These are phyloP conservation scores for Montipora foliosa DNA, from an alignment of 64 coral and sea anemone species.

Conservation along the genomic window DNA sequence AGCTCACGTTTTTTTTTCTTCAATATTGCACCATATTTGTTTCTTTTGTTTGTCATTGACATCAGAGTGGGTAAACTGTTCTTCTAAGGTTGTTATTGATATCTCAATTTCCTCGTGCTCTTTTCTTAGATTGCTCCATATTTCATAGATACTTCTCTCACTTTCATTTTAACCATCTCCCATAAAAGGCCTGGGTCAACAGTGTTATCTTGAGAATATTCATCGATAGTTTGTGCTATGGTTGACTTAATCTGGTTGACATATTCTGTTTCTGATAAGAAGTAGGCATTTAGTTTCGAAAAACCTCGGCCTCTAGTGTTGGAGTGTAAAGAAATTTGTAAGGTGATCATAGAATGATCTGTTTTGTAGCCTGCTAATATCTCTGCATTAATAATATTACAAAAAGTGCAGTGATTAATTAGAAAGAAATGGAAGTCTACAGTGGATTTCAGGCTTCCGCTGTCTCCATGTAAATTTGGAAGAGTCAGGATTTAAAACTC, in stretches of 20 bases:
- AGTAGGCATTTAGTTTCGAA: too few species aligned
- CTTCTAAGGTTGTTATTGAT: neutral
- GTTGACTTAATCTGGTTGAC: too few species aligned
- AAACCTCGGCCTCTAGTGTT: conserved; percentile 8
- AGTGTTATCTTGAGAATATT: too few species aligned
- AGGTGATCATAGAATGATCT: neutral
- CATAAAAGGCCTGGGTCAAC: neutral
- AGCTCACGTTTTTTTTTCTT: neutral
- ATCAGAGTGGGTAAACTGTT: neutral
- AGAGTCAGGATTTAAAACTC: too few species aligned
- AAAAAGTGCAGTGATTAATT: neutral
- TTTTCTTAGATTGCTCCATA: neutral
- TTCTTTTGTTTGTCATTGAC: conserved; percentile 2
- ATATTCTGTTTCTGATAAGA: too few species aligned
- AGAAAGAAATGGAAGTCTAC: conserved; percentile 25
- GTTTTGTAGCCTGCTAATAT: conserved; percentile 46
- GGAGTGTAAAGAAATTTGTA: neutral
- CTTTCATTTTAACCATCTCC: too few species aligned
- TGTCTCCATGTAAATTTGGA: too few species aligned
- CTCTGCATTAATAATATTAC: conserved; percentile 21
- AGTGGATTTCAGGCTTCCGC: too few species aligned
- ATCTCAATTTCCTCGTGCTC: conserved; percentile 9
- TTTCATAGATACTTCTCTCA: neutral
- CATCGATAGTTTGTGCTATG: too few species aligned
- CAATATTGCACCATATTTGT: neutral